Conservation (phyloP, 2,888 invertebrate genomes). For the Electrophaes corylata region DNA sequence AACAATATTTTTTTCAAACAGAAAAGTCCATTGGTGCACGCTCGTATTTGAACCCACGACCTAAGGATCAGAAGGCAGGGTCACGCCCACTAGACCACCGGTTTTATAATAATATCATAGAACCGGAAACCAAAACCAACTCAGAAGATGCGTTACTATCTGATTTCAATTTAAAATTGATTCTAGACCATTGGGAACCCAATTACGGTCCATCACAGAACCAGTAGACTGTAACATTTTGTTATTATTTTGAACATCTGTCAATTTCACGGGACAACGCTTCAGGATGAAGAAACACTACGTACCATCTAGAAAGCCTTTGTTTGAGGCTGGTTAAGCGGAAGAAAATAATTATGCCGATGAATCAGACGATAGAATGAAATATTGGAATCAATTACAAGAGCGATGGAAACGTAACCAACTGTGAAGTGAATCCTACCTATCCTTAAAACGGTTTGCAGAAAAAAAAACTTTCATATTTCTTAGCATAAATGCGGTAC, state of each 20-base stretch:
- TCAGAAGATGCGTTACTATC: constrained; percentile 32
- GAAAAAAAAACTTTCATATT: constrained; percentile 10
- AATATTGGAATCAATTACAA: constrained; percentile 45
- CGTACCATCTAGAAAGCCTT: constrained; percentile 58
- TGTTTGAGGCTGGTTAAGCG: constrained; percentile 67
- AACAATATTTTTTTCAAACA: no score
- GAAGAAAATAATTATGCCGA: constrained; percentile 71
- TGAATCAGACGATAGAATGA: constrained; percentile 55
- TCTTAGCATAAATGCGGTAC: constrained; percentile 1
- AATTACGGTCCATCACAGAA: constrained; percentile 50
- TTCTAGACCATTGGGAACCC: constrained; percentile 52
- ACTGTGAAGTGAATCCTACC: constrained; percentile 26
- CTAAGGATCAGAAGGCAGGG: no score
- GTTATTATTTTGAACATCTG: constrained; percentile 72
- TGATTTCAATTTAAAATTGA: constrained; percentile 49
- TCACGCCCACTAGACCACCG: no score
- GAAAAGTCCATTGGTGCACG: no score
- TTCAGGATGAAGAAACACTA: constrained; percentile 57
- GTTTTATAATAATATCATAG: constrained; percentile 12
- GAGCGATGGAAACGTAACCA: constrained; percentile 31
- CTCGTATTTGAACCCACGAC: no score
- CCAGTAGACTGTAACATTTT: constrained; percentile 57
- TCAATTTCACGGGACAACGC: constrained; percentile 68
- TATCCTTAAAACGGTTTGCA: constrained; percentile 9
- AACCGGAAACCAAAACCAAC: constrained; percentile 21